A percentile compares a stretch with the other conserved stretches of the same genome.
Evolutionary conservation across 2,797 vertebrate genomes (phyloP).

Genomic region (Spinus pinus): DNA sequence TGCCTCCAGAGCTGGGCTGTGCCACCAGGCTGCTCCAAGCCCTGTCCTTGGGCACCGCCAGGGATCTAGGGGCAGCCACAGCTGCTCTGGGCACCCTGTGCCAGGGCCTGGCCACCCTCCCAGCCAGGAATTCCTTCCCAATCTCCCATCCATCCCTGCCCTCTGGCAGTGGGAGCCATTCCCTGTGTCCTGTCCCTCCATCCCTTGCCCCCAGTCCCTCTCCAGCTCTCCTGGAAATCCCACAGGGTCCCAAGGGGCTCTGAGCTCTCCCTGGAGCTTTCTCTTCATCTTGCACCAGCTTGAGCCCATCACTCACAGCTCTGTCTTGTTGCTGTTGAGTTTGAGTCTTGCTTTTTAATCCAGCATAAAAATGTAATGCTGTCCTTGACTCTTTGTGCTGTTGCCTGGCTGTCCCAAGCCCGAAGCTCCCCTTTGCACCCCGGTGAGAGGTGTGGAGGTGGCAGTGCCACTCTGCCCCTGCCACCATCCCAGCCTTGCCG

Average conservation of each 20-base stretch:
- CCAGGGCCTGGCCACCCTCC: background rate
- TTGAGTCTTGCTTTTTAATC: background rate
- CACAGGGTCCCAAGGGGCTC: background rate
- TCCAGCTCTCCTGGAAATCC: background rate
- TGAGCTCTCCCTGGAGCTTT: background rate
- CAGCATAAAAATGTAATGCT: accelerated
- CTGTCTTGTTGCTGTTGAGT: accelerated
- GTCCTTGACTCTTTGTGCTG: accelerated
- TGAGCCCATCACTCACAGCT: accelerated
- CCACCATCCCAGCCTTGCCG: accelerated
- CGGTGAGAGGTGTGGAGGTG: accelerated
- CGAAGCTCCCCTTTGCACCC: accelerated
- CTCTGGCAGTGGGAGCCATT: background rate
- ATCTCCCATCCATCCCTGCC: accelerated
- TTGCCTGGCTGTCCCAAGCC: background rate
- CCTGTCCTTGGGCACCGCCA: accelerated
- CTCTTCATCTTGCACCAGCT: background rate
- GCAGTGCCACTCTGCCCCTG: background rate
- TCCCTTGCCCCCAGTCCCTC: background rate
- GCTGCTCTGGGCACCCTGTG: background rate
- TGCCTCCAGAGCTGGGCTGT: background rate
- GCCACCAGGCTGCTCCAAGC: background rate
- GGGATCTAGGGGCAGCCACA: background rate
- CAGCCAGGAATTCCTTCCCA: accelerated
- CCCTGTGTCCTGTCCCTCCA: no score